Evolutionary conservation across 2,888 invertebrate genomes (phyloP).

Genomic region (Bruchidius siliquastri): DNA sequence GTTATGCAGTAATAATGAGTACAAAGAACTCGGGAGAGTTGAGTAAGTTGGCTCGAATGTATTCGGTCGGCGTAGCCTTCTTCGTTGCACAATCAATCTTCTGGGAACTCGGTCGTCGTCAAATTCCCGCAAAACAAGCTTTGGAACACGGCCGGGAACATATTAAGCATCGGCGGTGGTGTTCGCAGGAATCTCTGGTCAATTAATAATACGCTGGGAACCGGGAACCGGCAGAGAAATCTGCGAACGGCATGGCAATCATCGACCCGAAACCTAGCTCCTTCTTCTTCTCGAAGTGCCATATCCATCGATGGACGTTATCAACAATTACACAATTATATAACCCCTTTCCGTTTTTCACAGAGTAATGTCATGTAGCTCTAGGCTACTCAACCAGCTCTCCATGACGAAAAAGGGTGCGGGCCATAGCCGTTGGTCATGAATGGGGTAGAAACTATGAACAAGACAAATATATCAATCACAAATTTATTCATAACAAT

Average conservation of each 20-base stretch:
- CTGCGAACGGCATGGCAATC: neutral
- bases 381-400: too few species aligned
- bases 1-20: neutral
- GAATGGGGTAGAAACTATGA: too few species aligned
- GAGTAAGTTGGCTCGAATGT: neutral
- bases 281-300: too few species aligned
- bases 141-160: neutral
- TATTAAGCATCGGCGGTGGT: neutral
- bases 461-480: too few species aligned
- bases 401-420: too few species aligned
- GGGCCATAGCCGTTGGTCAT: too few species aligned
- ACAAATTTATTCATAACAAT: too few species aligned
- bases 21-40: neutral
- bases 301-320: too few species aligned
- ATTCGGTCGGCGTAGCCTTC: neutral
- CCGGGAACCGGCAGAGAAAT: neutral
- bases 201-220: neutral
- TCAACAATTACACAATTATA: too few species aligned
- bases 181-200: neutral
- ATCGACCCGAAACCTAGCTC: neutral
- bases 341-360: too few species aligned
- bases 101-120: neutral
- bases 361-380: too few species aligned
- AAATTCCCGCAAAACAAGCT: neutral
- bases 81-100: neutral